phyloP scores from a whole-genome alignment of 2,113 vertebrate species.

The Ranitomeya variabilis region DNA sequence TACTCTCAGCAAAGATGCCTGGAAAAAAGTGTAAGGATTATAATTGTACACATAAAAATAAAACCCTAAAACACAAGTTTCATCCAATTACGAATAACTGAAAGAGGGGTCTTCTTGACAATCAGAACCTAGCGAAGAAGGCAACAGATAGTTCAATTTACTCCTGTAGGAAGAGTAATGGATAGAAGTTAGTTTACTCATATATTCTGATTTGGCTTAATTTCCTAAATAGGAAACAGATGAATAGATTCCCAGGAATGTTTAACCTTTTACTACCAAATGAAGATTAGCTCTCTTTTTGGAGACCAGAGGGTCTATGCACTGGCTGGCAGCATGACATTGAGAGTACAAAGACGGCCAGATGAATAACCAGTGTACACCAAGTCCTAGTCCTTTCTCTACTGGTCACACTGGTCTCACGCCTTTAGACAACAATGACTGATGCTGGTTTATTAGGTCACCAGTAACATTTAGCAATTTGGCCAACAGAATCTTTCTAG shows the following conservation, averaged over 20 bases:
- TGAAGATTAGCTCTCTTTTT: neutral
- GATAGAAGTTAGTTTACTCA: neutral
- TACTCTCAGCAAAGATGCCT: slow-evolving; percentile 6
- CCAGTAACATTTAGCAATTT: no score
- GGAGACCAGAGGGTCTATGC: neutral
- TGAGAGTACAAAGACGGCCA: neutral
- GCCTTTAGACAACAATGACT: no score
- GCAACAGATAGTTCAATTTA: neutral
- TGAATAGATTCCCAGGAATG: no score
- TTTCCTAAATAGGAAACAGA: no score
- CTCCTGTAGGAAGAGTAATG: neutral
- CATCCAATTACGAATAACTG: neutral
- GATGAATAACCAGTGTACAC: neutral
- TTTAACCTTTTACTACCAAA: no score
- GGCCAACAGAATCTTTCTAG: no score
- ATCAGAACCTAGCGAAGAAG: no score
- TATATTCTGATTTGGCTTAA: neutral
- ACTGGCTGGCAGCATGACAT: neutral
- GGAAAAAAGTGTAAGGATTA: neutral
- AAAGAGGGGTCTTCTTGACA: neutral
- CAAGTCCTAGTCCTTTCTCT: no score
- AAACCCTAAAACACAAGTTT: neutral
- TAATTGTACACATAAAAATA: neutral
- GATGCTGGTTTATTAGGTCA: no score
- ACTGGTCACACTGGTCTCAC: no score